Evolutionary conservation across 1,140 invertebrate genomes (phyloP), one percentile per base, ranked within the genome.

Genomic region (Drosophila neocordata): DNA sequence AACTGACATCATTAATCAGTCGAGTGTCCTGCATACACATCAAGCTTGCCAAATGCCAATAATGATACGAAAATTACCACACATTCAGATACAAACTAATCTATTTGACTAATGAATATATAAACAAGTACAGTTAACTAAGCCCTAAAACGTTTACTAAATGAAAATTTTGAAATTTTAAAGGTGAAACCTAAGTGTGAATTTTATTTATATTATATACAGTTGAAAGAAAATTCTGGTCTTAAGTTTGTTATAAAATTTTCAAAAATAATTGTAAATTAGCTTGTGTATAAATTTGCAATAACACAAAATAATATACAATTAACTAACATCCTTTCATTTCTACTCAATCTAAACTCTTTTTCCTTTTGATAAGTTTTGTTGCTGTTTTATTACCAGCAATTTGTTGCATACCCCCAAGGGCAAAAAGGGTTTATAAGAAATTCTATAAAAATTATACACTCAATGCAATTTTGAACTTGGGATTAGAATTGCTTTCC

Each of bases 1-100:
- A 55, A 51, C 72, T 76, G 72, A 69, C 72, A 69, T 75, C 65
- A 75, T 76, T 69, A 76, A 76, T 75, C 65, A 75, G 72, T 59
- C 75, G 41, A 48, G 41, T 48, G 41, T 48, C 41, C 41, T 48
- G 41, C 15, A 63, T 65, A 66, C 51, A 73, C 64, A 48, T 63
- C 37, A 41, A 60, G 56, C 44, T 61, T 31, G 34, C 37, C 18
- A 68, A 53, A 8, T 48, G 15, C 31, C 70, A 64, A 67, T 48
- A 48, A 48, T 48, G 41, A 15, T 15, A 5, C 41, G 41, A 48
- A 48, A 73, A 76, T 83, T 73, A 65, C 53, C 62, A 69, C 71
- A 35, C 18, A n/a, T 8, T 31, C 35, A 5, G 55, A 13, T 12
- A 15, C 44, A 58, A 57, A 31, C 20, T 12, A 31, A 18, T 35